These are phyloP conservation scores for Oncorhynchus clarkii DNA, from an alignment of 2,113 vertebrate genomes.

Conservation along the genomic window DNA sequence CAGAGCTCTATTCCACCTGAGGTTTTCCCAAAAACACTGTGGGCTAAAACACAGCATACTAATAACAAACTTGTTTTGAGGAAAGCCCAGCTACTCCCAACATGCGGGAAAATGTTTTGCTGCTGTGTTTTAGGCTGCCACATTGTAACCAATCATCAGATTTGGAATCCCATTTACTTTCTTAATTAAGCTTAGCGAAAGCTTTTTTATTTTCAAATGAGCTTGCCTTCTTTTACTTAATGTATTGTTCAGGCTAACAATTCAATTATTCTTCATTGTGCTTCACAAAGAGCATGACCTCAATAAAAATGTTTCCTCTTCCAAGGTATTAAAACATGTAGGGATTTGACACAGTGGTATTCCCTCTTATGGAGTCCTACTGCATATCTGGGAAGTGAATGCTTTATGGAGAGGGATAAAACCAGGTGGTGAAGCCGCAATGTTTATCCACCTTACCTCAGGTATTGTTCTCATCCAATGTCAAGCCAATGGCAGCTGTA, in stretches of 20 bases:
- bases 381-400: too few species aligned
- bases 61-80: not conserved
- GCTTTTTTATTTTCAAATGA: slow-evolving; percentile 5
- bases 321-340: not conserved
- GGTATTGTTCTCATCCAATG: too few species aligned
- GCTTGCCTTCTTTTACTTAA: not conserved
- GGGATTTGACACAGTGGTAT: slow-evolving; percentile 7
- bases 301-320: slow-evolving; percentile 2
- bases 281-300: slow-evolving; percentile 6
- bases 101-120: too few species aligned
- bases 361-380: not conserved
- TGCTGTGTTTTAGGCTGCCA: not conserved
- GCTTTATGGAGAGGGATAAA: too few species aligned
- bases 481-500: too few species aligned
- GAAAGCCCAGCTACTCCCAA: too few species aligned
- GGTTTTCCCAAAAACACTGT: too few species aligned
- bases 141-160: not conserved
- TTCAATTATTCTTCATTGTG: not conserved
- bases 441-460: too few species aligned
- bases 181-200: slow-evolving; percentile 30
- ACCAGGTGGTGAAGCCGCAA: too few species aligned
- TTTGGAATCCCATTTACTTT: slow-evolving; percentile 20
- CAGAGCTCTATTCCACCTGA: too few species aligned
- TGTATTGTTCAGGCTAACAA: not conserved
- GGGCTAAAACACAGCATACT: too few species aligned